Conservation (phyloP, 2,113 vertebrate genomes). For the Ptilorrhoa leucosticta region DNA sequence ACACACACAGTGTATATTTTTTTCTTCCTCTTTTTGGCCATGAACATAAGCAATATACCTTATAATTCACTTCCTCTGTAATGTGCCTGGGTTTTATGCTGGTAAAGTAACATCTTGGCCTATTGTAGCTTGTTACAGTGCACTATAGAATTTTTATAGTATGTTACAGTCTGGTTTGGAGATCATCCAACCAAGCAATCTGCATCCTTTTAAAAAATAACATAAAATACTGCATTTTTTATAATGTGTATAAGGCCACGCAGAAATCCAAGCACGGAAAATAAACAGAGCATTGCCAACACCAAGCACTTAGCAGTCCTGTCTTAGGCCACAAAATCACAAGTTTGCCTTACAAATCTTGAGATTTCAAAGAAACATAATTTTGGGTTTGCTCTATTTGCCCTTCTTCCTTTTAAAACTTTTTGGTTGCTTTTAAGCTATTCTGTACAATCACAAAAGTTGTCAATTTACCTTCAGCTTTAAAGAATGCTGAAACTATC, state of each 20-base stretch:
- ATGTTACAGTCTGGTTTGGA: slow-evolving; percentile 49
- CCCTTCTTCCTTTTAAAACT: background rate
- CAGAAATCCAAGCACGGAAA: slow-evolving; percentile 44
- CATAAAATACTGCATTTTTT: slow-evolving; percentile 40
- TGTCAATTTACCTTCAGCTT: slow-evolving; percentile 21
- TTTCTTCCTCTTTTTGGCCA: slow-evolving; percentile 6
- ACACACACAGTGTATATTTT: background rate
- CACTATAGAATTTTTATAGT: slow-evolving; percentile 43
- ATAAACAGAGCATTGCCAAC: slow-evolving; percentile 41
- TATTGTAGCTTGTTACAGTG: slow-evolving; percentile 6
- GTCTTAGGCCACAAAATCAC: slow-evolving; percentile 47
- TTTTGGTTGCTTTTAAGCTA: background rate
- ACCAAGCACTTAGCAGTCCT: slow-evolving; percentile 11
- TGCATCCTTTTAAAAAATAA: slow-evolving; percentile 51
- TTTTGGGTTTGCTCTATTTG: slow-evolving; percentile 30
- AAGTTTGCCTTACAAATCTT: slow-evolving; percentile 8
- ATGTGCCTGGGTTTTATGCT: background rate
- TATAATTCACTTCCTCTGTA: background rate
- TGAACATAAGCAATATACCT: background rate
- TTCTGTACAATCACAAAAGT: background rate
- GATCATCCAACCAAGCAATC: slow-evolving; percentile 25
- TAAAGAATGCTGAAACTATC: background rate
- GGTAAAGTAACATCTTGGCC: background rate
- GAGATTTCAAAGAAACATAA: slow-evolving; percentile 3
- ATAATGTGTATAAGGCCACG: background rate